Evolutionary conservation across 2,888 invertebrate genomes (phyloP).

Genomic region (Emmelina monodactyla): DNA sequence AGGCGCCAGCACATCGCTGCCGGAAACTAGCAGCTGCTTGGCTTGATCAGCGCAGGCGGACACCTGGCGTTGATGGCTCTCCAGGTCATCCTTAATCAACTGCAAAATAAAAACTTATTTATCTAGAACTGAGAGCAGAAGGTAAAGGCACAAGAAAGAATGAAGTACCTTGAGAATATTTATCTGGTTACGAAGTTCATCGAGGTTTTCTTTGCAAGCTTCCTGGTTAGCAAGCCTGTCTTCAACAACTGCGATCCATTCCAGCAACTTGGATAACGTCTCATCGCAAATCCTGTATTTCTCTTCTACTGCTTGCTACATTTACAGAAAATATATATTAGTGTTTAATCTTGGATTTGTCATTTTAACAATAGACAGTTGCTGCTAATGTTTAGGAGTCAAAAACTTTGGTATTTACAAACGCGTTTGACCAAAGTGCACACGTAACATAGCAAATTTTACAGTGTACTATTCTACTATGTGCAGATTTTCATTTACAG

Average conservation of each 20-base stretch:
- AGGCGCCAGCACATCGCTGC: slow-evolving; percentile 89
- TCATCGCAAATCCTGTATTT: slow-evolving; percentile 93
- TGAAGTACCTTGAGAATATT: slow-evolving; percentile 79
- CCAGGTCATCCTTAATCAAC: slow-evolving; percentile 90
- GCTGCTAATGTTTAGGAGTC: no score
- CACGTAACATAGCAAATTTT: slow-evolving; percentile 6
- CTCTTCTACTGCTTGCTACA: slow-evolving; percentile 94
- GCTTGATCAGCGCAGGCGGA: slow-evolving; percentile 89
- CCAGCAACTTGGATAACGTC: slow-evolving; percentile 80
- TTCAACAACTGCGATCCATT: slow-evolving; percentile 88
- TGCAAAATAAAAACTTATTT: slow-evolving; percentile 34
- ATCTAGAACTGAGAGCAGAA: no score
- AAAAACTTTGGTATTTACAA: not conserved
- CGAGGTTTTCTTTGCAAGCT: slow-evolving; percentile 84
- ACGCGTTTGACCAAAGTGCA: not conserved
- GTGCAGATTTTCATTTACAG: not conserved
- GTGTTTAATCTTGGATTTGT: slow-evolving; percentile 10
- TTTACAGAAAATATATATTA: slow-evolving; percentile 23
- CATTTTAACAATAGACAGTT: not conserved
- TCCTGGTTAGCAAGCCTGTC: slow-evolving; percentile 85
- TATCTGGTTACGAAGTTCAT: slow-evolving; percentile 88
- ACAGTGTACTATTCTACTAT: slow-evolving; percentile 8
- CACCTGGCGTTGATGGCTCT: slow-evolving; percentile 84
- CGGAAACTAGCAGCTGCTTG: slow-evolving; percentile 87
- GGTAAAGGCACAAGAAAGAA: no score